Evolutionary conservation across 2,888 invertebrate genomes (phyloP), one percentile per base, ranked within the genome.

Genomic region (Cybosia mesomella): DNA sequence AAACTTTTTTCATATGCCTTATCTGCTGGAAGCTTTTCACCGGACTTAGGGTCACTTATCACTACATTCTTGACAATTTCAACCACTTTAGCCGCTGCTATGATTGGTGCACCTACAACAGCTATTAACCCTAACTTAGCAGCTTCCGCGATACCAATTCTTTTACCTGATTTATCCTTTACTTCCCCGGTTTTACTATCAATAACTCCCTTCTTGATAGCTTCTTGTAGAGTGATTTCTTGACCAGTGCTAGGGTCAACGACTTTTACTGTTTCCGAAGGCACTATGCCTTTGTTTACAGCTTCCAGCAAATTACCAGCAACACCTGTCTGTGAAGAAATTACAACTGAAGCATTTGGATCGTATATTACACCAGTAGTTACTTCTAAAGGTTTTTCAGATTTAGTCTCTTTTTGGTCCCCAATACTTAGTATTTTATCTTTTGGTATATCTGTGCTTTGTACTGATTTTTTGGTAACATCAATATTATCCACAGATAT

Each of bases 51-150:
- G 91, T 98, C 98, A 67, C 95, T 92, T 11, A 96, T 93, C 84
- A 96, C 95, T 83, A 94, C 91, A 66, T 80, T 92, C 76, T 96
- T 96, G 0, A 97, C 95, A 0, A 96, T 95, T 83, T 97, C 96
- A 58, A 97, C 94, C 1, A 96, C 95, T 78, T 96, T 96, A 65
- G 97, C 95, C 13, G 96, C 96, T 5, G 97, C 97, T 28, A 97
- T 95, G 58, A 98, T 91, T 9, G 98, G 98, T 2, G 97, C 96
- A 39, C 98, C 98, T 22, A 97, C 90, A 21, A 98, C 96, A 58
- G 96, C 96, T 13, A 98, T 89, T 32, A 97, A 91, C 13, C 98
- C 98, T 79, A 97, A 92, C 89, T 97, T 97, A 18, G 97, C 96
- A 34, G 98, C 98, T 82, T 98, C 97, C 57, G 96, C 93, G 68